These are phyloP conservation scores for Peromyscus attwateri DNA, from an alignment of 2,797 vertebrate genomes.

Conservation along the genomic window DNA sequence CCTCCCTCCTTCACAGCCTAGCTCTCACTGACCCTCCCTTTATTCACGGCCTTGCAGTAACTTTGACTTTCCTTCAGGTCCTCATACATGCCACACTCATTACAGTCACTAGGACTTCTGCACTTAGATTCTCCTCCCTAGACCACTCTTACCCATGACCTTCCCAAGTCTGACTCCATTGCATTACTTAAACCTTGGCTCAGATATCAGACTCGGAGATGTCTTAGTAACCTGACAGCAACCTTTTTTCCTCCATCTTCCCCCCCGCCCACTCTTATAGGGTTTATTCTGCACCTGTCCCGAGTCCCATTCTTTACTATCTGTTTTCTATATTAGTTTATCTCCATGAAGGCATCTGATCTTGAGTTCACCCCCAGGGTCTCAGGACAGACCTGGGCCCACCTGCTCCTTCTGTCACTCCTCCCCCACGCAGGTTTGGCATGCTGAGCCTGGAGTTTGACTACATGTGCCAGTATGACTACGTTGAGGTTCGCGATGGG, in stretches of 20 bases:
- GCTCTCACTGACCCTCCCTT: background rate
- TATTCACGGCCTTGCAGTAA: background rate
- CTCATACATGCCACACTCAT: background rate
- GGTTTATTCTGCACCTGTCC: background rate
- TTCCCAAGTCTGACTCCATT: background rate
- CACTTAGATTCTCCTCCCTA: background rate
- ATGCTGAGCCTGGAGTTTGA: constrained; percentile 97
- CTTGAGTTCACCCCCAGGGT: background rate
- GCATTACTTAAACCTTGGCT: background rate
- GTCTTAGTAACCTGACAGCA: background rate
- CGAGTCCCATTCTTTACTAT: background rate
- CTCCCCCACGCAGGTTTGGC: constrained; percentile 91
- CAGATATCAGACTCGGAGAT: background rate
- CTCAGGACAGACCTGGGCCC: too few species aligned
- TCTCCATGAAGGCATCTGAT: background rate
- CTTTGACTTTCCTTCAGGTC: background rate
- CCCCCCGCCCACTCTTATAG: background rate
- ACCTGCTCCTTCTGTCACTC: background rate
- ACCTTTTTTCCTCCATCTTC: background rate
- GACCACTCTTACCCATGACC: background rate
- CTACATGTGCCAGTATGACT: constrained; percentile 97
- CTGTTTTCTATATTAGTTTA: background rate
- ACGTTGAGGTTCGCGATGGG: constrained; percentile 95
- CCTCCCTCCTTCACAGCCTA: too few species aligned
- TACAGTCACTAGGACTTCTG: background rate